Base-by-base conservation (phyloP, 2,797 vertebrate genomes). In the Micropoecilia bifurca region DNA sequence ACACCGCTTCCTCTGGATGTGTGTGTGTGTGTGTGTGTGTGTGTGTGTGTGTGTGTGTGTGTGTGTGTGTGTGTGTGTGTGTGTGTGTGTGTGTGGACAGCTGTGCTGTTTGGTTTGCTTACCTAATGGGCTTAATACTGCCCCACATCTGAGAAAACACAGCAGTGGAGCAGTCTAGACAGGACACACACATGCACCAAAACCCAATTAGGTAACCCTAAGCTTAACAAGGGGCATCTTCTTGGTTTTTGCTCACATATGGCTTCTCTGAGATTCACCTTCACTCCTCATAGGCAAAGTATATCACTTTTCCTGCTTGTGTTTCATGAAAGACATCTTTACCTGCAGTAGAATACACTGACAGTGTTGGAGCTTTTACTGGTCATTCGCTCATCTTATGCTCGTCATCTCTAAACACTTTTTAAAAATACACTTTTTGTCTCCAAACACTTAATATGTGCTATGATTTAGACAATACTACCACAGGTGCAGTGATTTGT, bases 71-170 rank as follows among this genome's bases (percentile, higher is more conserved):
- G 45, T 1, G 45, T 45, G 43, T 12, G 43, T 1, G 36, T 36
- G 36, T 36, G 36, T 36, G 36, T 36, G 36, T 36, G 36, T 36
- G 36, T 4, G 36, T 36, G 36, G 43, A 80, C 74, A 66, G 81
- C 33, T 1, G 46, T 28, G 71, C 4, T 87, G n/a, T n/a, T n/a
- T n/a, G n/a, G 85, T 92, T 94, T 87, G 84, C 79, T 76, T 61
- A 81, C 84, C 85, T 74, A 81, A 89, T 84, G 83, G 82, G 75
- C 55, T 87, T 84, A 68, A 68, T 22, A 25, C 36, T 12, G 18
- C 20, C 36, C 39, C 77, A 88, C 91, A 91, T 91, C 89, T 92
- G 90, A 90, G 88, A 89, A 92, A 89, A 92, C 93, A 92, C 80
- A 89, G 81, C 45, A 9, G 20, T 3, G 36, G 18, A 41, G 63